Conservation (phyloP, 2,888 invertebrate genomes). For the Carcina quercana region DNA sequence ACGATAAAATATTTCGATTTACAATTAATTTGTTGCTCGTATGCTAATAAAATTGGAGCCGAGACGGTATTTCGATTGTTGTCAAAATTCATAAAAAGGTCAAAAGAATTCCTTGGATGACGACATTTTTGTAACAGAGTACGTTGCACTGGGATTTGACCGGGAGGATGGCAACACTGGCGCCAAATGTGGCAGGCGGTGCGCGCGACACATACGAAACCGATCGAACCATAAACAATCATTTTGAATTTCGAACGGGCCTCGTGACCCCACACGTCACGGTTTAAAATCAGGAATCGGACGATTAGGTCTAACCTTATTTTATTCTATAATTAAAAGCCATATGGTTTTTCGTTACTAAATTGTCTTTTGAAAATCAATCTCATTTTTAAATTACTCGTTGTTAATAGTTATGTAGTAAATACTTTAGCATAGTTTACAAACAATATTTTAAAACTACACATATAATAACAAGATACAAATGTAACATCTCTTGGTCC, state of each 20-base stretch:
- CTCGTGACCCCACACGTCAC: slow-evolving; percentile 37
- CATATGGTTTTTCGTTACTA: background rate
- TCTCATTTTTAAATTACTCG: background rate
- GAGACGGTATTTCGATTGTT: slow-evolving; percentile 45
- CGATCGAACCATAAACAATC: slow-evolving; percentile 53
- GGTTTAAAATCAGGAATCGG: slow-evolving; percentile 34
- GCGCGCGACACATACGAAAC: slow-evolving; percentile 36
- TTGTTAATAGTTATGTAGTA: no score
- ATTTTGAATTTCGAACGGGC: slow-evolving; percentile 42
- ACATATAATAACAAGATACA: no score
- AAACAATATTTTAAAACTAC: no score
- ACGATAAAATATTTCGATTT: slow-evolving; percentile 48
- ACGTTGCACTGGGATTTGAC: slow-evolving; percentile 59
- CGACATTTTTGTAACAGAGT: slow-evolving; percentile 61
- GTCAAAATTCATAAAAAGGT: slow-evolving; percentile 50
- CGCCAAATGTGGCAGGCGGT: no score
- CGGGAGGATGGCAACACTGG: slow-evolving; percentile 49
- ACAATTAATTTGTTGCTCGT: slow-evolving; percentile 61
- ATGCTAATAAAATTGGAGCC: slow-evolving; percentile 52
- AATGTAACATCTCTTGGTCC: no score
- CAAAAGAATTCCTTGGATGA: no score
- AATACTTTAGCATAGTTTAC: no score
- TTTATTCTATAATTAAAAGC: background rate
- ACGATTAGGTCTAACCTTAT: slow-evolving; percentile 22
- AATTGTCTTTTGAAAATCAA: background rate